These are phyloP conservation scores for Platygyra sinensis DNA, from an alignment of 64 coral and sea anemone genomes.

Conservation along the genomic window DNA sequence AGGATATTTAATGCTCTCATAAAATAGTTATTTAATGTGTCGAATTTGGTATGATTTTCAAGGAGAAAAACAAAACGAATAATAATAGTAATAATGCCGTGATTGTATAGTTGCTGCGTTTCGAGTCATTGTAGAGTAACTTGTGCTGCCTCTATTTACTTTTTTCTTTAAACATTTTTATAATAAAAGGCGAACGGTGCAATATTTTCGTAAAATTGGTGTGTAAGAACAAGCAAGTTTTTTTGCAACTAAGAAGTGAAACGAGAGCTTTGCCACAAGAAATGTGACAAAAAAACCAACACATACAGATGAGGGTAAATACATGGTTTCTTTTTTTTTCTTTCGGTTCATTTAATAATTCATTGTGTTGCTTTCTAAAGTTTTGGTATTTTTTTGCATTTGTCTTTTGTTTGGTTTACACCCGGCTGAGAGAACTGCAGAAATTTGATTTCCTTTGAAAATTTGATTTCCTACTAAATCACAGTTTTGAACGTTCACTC, in stretches of 20 bases:
- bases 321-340: not conserved
- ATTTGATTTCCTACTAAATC: constrained; percentile 38
- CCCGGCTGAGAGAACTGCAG: constrained; percentile 18
- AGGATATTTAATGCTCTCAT: not conserved
- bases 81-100: not conserved
- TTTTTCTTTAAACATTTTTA: too few species aligned
- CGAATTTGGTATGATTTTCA: not conserved
- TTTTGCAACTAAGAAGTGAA: not conserved
- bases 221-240: not conserved
- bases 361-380: not conserved
- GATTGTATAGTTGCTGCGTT: constrained; percentile 6
- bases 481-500: constrained; percentile 39
- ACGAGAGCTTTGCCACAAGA: too few species aligned
- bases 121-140: not conserved
- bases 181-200: too few species aligned
- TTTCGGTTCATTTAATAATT: constrained; percentile 25
- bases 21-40: not conserved
- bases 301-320: not conserved
- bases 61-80: not conserved
- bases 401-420: constrained; percentile 38
- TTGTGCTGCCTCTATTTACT: not conserved
- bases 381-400: constrained; percentile 41
- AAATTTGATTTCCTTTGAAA: constrained; percentile 45
- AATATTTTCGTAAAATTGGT: too few species aligned
- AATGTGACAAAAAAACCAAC: not conserved